These are phyloP conservation scores for Leptopilina clavipes DNA, from an alignment of 1,140 invertebrate genomes.

Conservation along the genomic window DNA sequence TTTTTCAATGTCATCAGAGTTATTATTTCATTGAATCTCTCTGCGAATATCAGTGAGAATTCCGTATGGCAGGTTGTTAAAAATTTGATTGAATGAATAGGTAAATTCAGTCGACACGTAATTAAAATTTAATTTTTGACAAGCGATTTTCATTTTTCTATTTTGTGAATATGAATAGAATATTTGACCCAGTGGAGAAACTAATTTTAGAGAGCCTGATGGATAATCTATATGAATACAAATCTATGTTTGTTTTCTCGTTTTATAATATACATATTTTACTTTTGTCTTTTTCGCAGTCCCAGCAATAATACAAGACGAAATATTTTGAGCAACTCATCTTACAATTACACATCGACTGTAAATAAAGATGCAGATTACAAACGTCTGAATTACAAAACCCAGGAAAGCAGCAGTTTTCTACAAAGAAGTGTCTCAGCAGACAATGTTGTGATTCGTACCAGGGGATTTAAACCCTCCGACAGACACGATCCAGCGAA, in stretches of 20 bases:
- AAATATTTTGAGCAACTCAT: conserved; percentile 60
- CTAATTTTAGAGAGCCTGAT: background rate
- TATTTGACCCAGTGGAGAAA: background rate
- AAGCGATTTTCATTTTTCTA: background rate
- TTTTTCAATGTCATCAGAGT: no score
- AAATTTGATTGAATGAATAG: no score
- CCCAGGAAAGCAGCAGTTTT: conserved; percentile 50
- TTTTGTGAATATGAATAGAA: conserved; percentile 31
- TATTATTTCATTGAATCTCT: no score
- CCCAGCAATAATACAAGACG: conserved; percentile 54
- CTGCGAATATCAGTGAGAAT: no score
- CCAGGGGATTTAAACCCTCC: conserved; percentile 87
- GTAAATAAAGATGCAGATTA: conserved; percentile 55
- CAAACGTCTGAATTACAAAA: conserved; percentile 57
- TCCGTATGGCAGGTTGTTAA: no score
- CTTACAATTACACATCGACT: conserved; percentile 49
- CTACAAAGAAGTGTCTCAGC: conserved; percentile 67
- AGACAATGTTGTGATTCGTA: conserved; percentile 75
- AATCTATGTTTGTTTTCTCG: background rate
- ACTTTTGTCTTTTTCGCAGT: conserved; percentile 44
- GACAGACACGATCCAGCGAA: conserved; percentile 88
- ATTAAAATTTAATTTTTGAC: background rate
- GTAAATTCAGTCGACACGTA: no score
- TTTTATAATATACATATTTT: background rate
- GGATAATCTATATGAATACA: background rate